Evolutionary conservation across 2,113 vertebrate genomes (phyloP).

Genomic region (Glareola pratincola): DNA sequence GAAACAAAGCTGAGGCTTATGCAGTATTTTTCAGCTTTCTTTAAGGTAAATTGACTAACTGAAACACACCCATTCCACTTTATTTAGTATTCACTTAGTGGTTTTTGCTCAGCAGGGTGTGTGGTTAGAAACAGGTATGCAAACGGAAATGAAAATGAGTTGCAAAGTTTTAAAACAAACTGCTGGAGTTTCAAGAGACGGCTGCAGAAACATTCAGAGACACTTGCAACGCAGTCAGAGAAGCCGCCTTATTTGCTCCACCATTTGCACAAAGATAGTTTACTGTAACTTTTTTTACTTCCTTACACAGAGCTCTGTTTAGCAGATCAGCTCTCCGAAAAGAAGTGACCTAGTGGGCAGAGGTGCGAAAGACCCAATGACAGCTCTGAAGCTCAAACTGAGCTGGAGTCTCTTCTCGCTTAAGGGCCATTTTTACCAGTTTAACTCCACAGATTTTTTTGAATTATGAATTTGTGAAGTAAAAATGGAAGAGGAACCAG

Average conservation of each 20-base stretch:
- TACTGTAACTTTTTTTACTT: neutral
- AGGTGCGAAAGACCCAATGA: neutral
- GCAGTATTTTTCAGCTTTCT: neutral
- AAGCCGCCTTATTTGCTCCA: neutral
- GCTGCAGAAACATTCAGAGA: neutral
- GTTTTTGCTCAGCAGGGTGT: slow-evolving; percentile 28
- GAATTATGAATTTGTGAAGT: neutral
- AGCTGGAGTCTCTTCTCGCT: neutral
- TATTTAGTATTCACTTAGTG: neutral
- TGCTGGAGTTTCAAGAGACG: neutral
- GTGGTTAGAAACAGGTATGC: slow-evolving; percentile 36
- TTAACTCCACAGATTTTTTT: neutral
- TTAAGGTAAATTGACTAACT: neutral
- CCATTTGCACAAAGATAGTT: neutral
- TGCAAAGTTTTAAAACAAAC: neutral
- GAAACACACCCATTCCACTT: slow-evolving; percentile 7
- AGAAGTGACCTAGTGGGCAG: neutral
- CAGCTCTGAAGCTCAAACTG: neutral
- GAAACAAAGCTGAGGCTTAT: neutral
- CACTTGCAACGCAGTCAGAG: neutral
- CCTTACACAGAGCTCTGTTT: neutral
- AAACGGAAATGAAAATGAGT: slow-evolving; percentile 55
- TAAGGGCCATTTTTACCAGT: neutral
- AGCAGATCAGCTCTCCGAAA: neutral
- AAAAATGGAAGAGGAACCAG: neutral